Evolutionary conservation across 2,888 invertebrate species (phyloP).

Genomic region (Anthoptus insignis): DNA sequence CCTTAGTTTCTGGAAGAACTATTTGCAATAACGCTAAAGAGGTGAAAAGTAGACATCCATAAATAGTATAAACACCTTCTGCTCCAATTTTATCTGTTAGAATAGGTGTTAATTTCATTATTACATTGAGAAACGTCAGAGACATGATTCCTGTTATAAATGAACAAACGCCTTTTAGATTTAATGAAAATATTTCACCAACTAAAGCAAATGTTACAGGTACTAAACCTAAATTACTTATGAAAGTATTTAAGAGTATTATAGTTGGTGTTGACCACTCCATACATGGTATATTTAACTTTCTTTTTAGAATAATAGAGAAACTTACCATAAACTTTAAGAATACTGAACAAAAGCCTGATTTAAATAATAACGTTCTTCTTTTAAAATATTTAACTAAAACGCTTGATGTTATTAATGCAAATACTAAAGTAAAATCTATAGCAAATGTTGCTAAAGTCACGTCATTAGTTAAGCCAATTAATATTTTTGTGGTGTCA

Average conservation of each 20-base stretch:
- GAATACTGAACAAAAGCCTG: slow-evolving; percentile 51
- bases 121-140: slow-evolving; percentile 49
- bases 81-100: slow-evolving; percentile 53
- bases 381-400: slow-evolving; percentile 54
- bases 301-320: slow-evolving; percentile 50
- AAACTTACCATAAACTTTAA: slow-evolving; percentile 56
- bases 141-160: slow-evolving; percentile 52
- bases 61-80: slow-evolving; percentile 53
- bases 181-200: slow-evolving; percentile 58
- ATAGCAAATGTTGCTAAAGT: slow-evolving; percentile 42
- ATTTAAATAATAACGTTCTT: slow-evolving; percentile 54
- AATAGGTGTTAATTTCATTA: slow-evolving; percentile 55
- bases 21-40: slow-evolving; percentile 49
- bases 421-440: slow-evolving; percentile 54
- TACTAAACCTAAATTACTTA: slow-evolving; percentile 54
- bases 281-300: background rate
- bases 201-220: slow-evolving; percentile 54
- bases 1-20: slow-evolving; percentile 60
- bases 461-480: slow-evolving; percentile 46
- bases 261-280: slow-evolving; percentile 47
- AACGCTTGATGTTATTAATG: slow-evolving; percentile 53
- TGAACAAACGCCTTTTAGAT: slow-evolving; percentile 51
- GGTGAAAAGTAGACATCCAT: slow-evolving; percentile 31
- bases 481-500: slow-evolving; percentile 58
- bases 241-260: slow-evolving; percentile 54